phyloP scores from a whole-genome alignment of 2,113 vertebrate genomes.

The Brienomyrus longianalis region DNA sequence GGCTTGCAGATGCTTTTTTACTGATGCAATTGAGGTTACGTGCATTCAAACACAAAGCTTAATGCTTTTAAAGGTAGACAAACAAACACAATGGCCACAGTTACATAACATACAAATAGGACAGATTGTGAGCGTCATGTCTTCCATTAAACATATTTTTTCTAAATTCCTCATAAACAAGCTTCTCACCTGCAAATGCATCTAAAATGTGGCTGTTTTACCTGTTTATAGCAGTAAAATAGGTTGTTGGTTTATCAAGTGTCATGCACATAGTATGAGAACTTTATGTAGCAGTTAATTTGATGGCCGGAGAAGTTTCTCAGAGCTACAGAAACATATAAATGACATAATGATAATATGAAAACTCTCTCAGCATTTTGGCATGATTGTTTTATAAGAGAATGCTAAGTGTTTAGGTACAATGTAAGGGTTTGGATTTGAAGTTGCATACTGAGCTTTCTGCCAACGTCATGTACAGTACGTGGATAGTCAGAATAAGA shows the following conservation, averaged over 20 bases:
- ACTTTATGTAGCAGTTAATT: neutral
- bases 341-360: neutral
- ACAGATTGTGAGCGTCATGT: neutral
- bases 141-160: neutral
- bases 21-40: neutral
- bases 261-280: neutral
- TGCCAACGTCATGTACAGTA: neutral
- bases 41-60: neutral
- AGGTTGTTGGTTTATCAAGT: neutral
- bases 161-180: neutral
- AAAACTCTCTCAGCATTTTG: neutral
- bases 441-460: neutral
- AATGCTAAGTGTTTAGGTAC: neutral
- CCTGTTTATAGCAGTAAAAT: neutral
- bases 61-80: neutral
- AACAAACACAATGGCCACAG: neutral
- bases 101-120: neutral
- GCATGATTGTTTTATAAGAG: neutral
- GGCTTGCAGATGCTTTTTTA: neutral
- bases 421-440: neutral
- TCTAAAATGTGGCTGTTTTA: neutral
- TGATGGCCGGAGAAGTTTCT: neutral
- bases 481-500: neutral
- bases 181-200: neutral
- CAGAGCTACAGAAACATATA: neutral